Base-by-base conservation (phyloP, 2,797 vertebrate genomes). In the Simalia tracyae region DNA sequence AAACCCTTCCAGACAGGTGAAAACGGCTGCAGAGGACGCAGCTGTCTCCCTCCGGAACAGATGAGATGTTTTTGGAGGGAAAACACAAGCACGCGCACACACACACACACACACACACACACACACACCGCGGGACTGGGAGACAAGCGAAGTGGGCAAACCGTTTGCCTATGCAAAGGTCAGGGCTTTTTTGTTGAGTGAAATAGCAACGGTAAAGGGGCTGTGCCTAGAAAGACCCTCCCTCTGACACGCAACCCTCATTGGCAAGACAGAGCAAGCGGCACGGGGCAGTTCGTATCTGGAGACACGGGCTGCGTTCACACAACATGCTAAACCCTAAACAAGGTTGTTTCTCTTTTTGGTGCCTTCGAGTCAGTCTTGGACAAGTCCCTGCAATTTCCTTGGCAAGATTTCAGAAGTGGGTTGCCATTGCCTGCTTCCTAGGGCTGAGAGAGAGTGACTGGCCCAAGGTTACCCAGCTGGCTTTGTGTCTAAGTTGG, bases 1-100 rank as follows among this genome's bases (percentile, higher is more conserved):
- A 97, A 97, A 97, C 97, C 96, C 97, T 97, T 96, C 93, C 92
- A 93, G 96, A 97, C 97, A 97, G 97, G 97, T 97, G 97, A 95
- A 97, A 98, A 97, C 96, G 94, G 97, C 96, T 96, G 96, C 96
- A 97, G 97, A 94, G 96, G 95, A 94, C 91, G 94, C 98, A 98
- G 97, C 97, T 98, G 98, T 97, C 97, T 96, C 96, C 89, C 89
- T 89, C 88, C 93, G 95, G 96, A 97, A 97, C 97, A 98, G 97
- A 97, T 97, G 97, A 97, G 95, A 95, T 93, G 50, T 86, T 97
- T 97, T 94, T 86, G 95, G 93, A 95, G 97, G 96, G 96, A 92
- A 93, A 96, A 85, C 46, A 14, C n/a, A 84, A 56, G 12, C 95
- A 95, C 42, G 5, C 19, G 22, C 26, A 50, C 90, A 66, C 15